A percentile compares a stretch with the other conserved stretches of the same genome.
phyloP scores from a whole-genome alignment of 2,888 invertebrate genomes.

The Salticus scenicus region DNA sequence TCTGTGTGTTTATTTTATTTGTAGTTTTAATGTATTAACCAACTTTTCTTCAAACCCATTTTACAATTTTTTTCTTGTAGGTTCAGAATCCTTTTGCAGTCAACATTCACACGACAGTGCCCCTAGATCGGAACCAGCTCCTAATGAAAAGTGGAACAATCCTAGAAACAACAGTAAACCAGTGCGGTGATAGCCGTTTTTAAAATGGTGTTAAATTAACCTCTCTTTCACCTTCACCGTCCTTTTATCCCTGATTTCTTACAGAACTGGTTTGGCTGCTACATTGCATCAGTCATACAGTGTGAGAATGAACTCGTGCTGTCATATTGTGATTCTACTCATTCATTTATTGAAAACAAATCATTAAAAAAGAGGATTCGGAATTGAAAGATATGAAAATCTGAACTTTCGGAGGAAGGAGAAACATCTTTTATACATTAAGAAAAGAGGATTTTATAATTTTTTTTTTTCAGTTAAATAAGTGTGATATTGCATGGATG shows the following conservation, averaged over 20 bases:
- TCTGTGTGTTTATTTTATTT: too few relatives aligned
- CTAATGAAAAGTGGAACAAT: conserved; percentile 57
- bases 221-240: conserved; percentile 46
- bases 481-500: too few relatives aligned
- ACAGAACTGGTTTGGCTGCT: background rate
- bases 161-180: conserved; percentile 52
- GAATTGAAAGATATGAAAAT: too few relatives aligned
- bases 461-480: too few relatives aligned
- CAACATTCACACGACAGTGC: conserved; percentile 48
- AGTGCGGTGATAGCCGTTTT: conserved; percentile 48
- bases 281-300: background rate
- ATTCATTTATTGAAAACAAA: background rate
- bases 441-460: too few relatives aligned
- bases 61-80: background rate
- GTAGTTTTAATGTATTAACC: too few relatives aligned
- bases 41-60: too few relatives aligned
- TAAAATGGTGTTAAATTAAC: background rate
- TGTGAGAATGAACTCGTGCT: conserved; percentile 6
- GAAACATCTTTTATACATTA: too few relatives aligned
- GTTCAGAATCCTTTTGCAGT: conserved; percentile 53
- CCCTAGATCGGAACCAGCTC: conserved; percentile 41
- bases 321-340: background rate
- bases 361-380: too few relatives aligned
- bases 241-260: conserved; percentile 31
- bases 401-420: too few relatives aligned